Base-by-base conservation (phyloP, 2,888 invertebrate genomes). In the Protula sp. region DNA sequence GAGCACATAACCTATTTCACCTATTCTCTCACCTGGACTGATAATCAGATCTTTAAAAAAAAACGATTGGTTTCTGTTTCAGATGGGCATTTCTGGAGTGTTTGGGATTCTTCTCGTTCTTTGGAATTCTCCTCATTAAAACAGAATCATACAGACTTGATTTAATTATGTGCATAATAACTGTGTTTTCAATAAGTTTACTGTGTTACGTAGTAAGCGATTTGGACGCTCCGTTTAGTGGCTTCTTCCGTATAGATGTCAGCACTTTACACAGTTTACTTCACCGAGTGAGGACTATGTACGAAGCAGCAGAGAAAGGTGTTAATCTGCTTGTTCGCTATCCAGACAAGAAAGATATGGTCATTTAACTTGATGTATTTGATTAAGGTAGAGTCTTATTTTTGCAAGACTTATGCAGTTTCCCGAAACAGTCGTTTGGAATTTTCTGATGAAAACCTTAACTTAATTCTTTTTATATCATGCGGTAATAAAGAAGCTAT, bases 61-160 rank as follows among this genome's bases (percentile, higher is more conserved):
- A n/a, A n/a, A n/a, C n/a, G n/a, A n/a, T n/a, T n/a, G n/a, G n/a
- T n/a, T 38, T 57, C 2, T 60, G 2, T 29, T 67, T 57, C 27
- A 74, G 74, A 60, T 74, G 74, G 74, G 67, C 70, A n/a, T 74
- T 74, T 60, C 64, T 74, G 58, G 74, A 74, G 61, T 70, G 70
- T 4, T 65, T 74, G 2, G 74, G 74, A 0, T 74, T 74, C 60
- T 74, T 73, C 63, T 72, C 73, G 5, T 74, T 74, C 62, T 68
- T 74, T 45, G 74, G 74, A 4, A 70, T 74, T 47, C 63, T 74
- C 24, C 61, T 74, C 54, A 55, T 74, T n/a, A 63, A 66, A 30
- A 70, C 73, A 1, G 60, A 69, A 52, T 73, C 73, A 9, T 71
- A 73, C 59, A 55, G 70, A 4, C 66, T 74, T 66, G 73, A 74